These are phyloP conservation scores for Lanistes nyassanus DNA, from an alignment of 1,140 invertebrate species.

Conservation along the genomic window DNA sequence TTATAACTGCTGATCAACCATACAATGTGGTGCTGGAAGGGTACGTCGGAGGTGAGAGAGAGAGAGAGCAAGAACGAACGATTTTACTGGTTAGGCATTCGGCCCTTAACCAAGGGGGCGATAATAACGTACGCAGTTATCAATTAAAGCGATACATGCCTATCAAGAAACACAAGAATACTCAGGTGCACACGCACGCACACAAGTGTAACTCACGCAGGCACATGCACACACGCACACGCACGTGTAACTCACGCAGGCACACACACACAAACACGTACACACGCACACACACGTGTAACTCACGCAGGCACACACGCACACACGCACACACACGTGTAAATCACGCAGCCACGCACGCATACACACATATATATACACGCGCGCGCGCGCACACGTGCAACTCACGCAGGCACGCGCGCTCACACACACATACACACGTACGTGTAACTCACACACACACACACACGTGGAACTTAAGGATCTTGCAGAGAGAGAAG, in stretches of 20 bases:
- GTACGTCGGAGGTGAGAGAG: neutral
- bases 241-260: neutral
- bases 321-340: neutral
- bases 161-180: too few species aligned
- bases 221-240: conserved; percentile 9
- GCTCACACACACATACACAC: neutral
- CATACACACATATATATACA: conserved; percentile 14
- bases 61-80: neutral
- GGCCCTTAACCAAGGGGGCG: neutral
- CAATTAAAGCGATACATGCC: too few species aligned
- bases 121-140: too few species aligned
- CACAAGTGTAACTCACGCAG: conserved; percentile 3
- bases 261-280: conserved; percentile 14
- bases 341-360: neutral
- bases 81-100: neutral
- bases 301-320: conserved; percentile 21
- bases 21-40: neutral
- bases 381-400: conserved; percentile 9
- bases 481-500: neutral
- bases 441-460: neutral
- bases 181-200: conserved; percentile 2
- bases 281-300: conserved; percentile 20
- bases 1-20: too few species aligned
- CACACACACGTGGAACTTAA: neutral
- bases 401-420: conserved; percentile 19